Conservation (phyloP, 2,888 invertebrate species). For the Agrypnus murinus region DNA sequence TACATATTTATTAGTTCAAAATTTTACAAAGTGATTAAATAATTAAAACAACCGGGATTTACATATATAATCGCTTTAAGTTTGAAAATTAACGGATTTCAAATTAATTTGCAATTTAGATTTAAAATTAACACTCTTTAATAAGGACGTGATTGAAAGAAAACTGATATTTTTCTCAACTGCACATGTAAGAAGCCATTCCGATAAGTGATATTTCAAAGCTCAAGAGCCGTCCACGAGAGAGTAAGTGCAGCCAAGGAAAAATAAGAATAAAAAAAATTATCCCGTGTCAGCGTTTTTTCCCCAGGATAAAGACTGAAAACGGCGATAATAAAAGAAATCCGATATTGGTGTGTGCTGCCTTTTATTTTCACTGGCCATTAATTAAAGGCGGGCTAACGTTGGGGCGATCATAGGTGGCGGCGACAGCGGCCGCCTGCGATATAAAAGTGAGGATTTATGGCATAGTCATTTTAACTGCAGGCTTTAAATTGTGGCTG, state of each 20-base stretch:
- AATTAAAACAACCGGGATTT: too few relatives aligned
- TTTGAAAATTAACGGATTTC: too few relatives aligned
- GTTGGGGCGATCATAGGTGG: conserved; percentile 64
- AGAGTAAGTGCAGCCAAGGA: conserved; percentile 7
- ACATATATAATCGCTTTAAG: too few relatives aligned
- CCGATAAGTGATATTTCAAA: conserved; percentile 3
- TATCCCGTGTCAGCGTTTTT: conserved; percentile 41
- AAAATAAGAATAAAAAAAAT: conserved; percentile 37
- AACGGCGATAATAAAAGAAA: conserved; percentile 50
- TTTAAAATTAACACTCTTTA: too few relatives aligned
- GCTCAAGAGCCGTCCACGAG: conserved; percentile 7
- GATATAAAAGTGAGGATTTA: conserved; percentile 66
- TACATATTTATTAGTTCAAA: too few relatives aligned
- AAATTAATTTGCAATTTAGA: too few relatives aligned
- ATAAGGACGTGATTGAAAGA: too few relatives aligned
- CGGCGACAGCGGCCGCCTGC: conserved; percentile 63
- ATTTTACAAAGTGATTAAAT: too few relatives aligned
- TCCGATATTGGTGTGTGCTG: conserved; percentile 57
- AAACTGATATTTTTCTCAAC: too few relatives aligned
- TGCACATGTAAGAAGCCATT: background rate
- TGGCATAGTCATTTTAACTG: conserved; percentile 53
- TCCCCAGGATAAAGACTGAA: conserved; percentile 40
- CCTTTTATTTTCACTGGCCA: conserved; percentile 64
- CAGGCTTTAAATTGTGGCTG: conserved; percentile 49
- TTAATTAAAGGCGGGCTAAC: conserved; percentile 65